Base-by-base conservation (phyloP, 2,797 vertebrate genomes). In the Brotogeris chrysoptera region DNA sequence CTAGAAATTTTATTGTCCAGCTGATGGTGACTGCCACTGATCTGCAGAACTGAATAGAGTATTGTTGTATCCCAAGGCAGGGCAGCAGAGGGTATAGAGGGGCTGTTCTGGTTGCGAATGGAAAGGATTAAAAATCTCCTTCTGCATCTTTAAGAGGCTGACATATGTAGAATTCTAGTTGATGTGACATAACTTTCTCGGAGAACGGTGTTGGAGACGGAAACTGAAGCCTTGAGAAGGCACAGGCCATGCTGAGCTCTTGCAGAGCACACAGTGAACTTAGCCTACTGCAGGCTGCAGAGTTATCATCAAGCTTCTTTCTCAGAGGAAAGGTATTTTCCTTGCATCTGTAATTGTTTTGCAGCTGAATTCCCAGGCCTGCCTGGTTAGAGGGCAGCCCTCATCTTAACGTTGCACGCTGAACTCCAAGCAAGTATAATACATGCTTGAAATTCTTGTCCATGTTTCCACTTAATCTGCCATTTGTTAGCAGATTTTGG, bases 381-480 rank as follows among this genome's bases (percentile, higher is more conserved):
- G 90, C 52, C 90, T 94, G 59, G 59, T 86, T 81, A 87, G 79
- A 85, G 84, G 38, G 86, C 72, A 82, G 91, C 78, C 41, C 80
- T 83, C 1, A 0, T 86, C 91, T 82, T 91, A 88, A 86, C 50
- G 79, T 82, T 92, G 92, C 71, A 47, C 0, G 9, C 90, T 83
- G 91, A 94, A 94, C 86, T 85, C 82, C 72, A 21, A 76, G 88
- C 92, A 85, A 95, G 92, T 92, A 93, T 80, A 93, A 95, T 90
- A 96, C 96, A 96, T 97, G 94, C 95, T 95, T 97, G 95, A 87
- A 83, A 98, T 98, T 97, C 97, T 95, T 97, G 41, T 30, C 87
- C 15, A 5, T 87, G 88, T 97, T 95, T 96, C 92, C 92, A 90
- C 92, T 97, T 97, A 97, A 97, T 97, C 97, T 96, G 93, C 93